Conservation (phyloP, 2,888 invertebrate species). For the Argynnis bischoffii region DNA sequence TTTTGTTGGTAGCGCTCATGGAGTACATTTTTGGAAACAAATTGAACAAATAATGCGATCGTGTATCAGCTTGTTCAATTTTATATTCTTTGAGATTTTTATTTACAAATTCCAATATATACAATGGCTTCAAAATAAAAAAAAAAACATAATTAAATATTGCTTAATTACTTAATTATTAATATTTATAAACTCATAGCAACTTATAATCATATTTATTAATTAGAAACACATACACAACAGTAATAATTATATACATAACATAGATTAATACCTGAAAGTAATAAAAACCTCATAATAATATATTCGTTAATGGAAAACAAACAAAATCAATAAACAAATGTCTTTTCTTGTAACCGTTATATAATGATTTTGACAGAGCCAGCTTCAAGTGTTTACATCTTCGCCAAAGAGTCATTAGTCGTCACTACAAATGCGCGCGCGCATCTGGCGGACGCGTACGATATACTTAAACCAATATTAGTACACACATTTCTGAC, state of each 20-base stretch:
- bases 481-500: slow-evolving; percentile 1
- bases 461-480: slow-evolving; percentile 43
- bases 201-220: no score
- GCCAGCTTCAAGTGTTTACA: slow-evolving; percentile 70
- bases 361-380: slow-evolving; percentile 71
- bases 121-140: no score
- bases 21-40: slow-evolving; percentile 41
- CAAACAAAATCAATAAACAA: slow-evolving; percentile 39
- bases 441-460: slow-evolving; percentile 71
- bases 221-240: no score
- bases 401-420: slow-evolving; percentile 77
- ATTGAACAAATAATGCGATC: slow-evolving; percentile 33
- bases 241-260: no score
- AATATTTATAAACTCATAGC: no score
- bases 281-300: background rate
- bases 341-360: slow-evolving; percentile 51
- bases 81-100: slow-evolving; percentile 14
- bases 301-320: background rate
- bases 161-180: no score
- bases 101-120: no score
- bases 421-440: slow-evolving; percentile 65
- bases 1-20: slow-evolving; percentile 56
- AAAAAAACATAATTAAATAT: no score
- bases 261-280: background rate
- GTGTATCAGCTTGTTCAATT: slow-evolving; percentile 18